Percentiles rank a stretch among this genome's conserved stretches.
Conservation (phyloP, 2,888 invertebrate genomes). For the Aradus depressus region DNA sequence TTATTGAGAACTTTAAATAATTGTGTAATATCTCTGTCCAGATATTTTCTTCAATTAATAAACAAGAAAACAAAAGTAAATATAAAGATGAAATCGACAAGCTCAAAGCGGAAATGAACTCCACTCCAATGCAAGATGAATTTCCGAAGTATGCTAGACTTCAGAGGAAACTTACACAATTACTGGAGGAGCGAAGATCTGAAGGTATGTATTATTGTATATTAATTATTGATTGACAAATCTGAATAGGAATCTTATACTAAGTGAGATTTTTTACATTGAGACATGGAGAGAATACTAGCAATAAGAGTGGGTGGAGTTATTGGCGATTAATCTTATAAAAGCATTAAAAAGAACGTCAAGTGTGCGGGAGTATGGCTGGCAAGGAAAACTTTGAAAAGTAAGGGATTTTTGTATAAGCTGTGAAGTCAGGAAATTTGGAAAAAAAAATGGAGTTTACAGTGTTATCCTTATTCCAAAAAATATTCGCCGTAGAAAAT, state of each 20-base stretch:
- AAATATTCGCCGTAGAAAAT: no score
- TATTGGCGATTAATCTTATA: no score
- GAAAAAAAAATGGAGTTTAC: no score
- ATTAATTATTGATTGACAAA: background rate
- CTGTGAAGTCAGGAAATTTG: no score
- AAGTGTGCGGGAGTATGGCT: no score
- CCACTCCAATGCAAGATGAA: slow-evolving; percentile 14
- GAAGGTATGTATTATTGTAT: slow-evolving; percentile 1
- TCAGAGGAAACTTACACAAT: slow-evolving; percentile 15
- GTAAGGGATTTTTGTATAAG: no score
- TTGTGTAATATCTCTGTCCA: no score
- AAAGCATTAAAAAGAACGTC: no score
- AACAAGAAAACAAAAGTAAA: background rate
- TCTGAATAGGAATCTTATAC: background rate
- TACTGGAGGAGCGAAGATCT: background rate
- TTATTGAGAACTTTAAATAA: no score
- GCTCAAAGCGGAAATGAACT: slow-evolving; percentile 7
- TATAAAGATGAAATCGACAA: slow-evolving; percentile 1
- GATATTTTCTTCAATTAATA: slow-evolving; percentile 1
- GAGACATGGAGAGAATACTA: background rate
- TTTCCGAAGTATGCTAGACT: slow-evolving; percentile 20
- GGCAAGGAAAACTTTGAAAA: no score
- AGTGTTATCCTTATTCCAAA: no score
- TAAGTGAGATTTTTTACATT: background rate
- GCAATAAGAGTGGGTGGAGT: no score